phyloP scores from a whole-genome alignment of 2,797 vertebrate genomes.

The Podarcis lilfordi region DNA sequence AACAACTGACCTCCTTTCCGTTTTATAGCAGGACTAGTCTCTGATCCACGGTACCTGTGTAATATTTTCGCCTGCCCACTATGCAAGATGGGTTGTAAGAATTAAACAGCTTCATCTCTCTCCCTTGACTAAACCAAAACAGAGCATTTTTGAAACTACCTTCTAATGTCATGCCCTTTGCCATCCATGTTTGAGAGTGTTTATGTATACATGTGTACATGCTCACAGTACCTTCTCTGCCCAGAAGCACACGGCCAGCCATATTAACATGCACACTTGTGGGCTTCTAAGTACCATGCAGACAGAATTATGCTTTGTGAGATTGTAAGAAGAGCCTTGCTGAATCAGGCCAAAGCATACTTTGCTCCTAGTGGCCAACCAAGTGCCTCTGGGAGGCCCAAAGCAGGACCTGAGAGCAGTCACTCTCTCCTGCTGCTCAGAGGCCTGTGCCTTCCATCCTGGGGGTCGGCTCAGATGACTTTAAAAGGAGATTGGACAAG shows the following conservation, averaged over 20 bases:
- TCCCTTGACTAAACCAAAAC: neutral
- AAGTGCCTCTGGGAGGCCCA: neutral
- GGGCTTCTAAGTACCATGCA: neutral
- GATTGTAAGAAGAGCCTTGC: no score
- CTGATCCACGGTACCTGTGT: neutral
- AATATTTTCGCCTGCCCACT: neutral
- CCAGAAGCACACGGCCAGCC: neutral
- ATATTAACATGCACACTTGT: neutral
- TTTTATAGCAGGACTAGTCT: conserved; percentile 1
- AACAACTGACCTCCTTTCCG: conserved; percentile 12
- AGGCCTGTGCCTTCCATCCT: neutral
- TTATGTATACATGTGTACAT: neutral
- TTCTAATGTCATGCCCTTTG: neutral
- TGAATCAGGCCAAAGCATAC: neutral
- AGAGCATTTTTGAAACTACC: neutral
- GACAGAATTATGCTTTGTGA: neutral
- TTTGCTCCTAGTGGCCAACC: neutral
- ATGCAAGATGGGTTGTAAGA: conserved; percentile 4
- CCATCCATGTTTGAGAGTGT: neutral
- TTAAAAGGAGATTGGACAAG: neutral
- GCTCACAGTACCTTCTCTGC: neutral
- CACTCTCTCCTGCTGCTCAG: neutral
- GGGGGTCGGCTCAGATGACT: neutral
- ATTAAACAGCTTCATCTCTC: conserved; percentile 13
- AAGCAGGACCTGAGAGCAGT: neutral